phyloP scores from a whole-genome alignment of 2,113 vertebrate species.

The Puffinus mauretanicus region DNA sequence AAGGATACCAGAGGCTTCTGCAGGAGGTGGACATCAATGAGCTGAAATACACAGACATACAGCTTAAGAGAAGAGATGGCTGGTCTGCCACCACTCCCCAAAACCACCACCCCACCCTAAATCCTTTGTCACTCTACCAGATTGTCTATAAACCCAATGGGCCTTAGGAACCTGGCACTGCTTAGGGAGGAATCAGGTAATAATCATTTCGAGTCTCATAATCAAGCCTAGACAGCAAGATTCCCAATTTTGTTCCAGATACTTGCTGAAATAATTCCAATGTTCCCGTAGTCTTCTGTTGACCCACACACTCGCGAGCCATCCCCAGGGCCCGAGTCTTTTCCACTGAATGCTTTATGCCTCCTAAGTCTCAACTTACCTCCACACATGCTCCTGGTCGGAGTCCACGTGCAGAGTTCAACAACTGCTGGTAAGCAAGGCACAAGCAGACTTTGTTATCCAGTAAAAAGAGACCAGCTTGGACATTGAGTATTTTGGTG shows the following conservation, averaged over 20 bases:
- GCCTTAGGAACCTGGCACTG: neutral
- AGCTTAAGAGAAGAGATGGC: neutral
- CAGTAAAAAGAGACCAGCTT: constrained; percentile 84
- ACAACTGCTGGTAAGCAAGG: constrained; percentile 82
- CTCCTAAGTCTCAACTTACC: constrained; percentile 40
- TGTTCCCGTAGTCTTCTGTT: neutral
- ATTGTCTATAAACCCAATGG: neutral
- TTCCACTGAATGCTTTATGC: neutral
- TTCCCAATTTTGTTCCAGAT: neutral
- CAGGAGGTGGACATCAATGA: constrained; percentile 82
- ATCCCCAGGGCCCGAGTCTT: neutral
- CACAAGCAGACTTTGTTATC: constrained; percentile 83
- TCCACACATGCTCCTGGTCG: constrained; percentile 78
- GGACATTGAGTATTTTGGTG: constrained; percentile 77
- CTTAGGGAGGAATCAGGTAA: neutral
- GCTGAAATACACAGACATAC: constrained; percentile 58
- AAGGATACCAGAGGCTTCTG: constrained; percentile 73
- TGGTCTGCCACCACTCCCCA: neutral
- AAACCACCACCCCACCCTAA: neutral
- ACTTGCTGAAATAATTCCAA: neutral
- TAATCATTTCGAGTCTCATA: neutral
- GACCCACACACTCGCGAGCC: neutral
- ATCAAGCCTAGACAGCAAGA: neutral
- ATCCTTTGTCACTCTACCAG: neutral
- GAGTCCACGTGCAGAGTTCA: constrained; percentile 68